A percentile compares a stretch with the other conserved stretches of the same genome.
Evolutionary conservation across 2,113 vertebrate species (phyloP).

Genomic region (Toxostoma redivivum): DNA sequence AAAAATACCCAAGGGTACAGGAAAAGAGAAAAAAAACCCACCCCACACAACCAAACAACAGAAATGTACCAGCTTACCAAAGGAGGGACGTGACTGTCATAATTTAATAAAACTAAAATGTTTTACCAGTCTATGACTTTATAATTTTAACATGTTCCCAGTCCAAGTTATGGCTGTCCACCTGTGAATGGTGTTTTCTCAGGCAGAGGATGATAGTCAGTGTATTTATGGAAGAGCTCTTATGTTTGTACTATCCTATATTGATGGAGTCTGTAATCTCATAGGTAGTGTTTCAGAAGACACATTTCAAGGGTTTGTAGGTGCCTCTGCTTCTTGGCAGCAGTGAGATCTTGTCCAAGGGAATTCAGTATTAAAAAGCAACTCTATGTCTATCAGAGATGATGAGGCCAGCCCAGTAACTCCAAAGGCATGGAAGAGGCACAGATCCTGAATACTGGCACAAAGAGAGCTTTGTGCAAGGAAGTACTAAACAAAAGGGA

Average conservation of each 20-base stretch:
- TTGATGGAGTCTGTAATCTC: not conserved
- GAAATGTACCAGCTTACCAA: not conserved
- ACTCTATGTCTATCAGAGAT: not conserved
- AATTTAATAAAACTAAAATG: not conserved
- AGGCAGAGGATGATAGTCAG: not conserved
- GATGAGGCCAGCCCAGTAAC: not conserved
- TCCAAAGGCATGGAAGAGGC: not conserved
- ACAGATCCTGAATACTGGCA: not conserved
- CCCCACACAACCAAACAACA: not conserved
- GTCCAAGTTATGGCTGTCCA: not conserved
- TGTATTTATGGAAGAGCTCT: not conserved
- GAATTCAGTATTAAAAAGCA: not conserved
- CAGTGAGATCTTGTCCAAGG: not conserved
- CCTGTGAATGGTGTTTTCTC: not conserved
- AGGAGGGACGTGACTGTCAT: not conserved
- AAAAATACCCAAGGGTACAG: conserved; percentile 11
- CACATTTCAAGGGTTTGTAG: not conserved
- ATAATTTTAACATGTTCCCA: not conserved
- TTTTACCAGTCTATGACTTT: not conserved
- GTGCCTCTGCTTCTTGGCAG: not conserved
- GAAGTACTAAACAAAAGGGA: not conserved
- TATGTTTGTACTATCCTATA: not conserved
- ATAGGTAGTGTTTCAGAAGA: not conserved
- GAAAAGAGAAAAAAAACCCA: not conserved
- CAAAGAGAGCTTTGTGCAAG: not conserved